A percentile compares a stretch with the other conserved stretches of the same genome.
phyloP scores from a whole-genome alignment of 30 jellyfish, hydroid and myxozoan genomes.

The Aurelia coerulea region DNA sequence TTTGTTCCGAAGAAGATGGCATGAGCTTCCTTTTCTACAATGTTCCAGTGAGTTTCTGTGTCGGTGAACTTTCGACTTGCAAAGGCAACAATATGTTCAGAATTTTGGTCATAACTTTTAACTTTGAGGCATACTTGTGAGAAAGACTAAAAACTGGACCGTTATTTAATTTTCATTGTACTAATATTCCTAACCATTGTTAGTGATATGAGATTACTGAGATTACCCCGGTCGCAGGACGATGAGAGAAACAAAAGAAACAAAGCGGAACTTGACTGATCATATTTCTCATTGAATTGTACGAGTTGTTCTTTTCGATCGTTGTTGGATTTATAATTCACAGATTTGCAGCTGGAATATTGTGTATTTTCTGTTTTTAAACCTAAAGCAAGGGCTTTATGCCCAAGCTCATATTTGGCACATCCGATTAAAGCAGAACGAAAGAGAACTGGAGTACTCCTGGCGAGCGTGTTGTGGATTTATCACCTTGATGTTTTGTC shows the following conservation, averaged over 20 bases:
- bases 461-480: slow-evolving; percentile 9
- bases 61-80: slow-evolving; percentile 8
- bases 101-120: no score
- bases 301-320: not conserved
- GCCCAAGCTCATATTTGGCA: slow-evolving; percentile 41
- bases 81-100: slow-evolving; percentile 15
- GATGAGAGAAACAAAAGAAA: not conserved
- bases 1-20: slow-evolving; percentile 1
- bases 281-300: not conserved
- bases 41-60: slow-evolving; percentile 1
- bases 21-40: slow-evolving; percentile 2
- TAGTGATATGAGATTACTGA: not conserved
- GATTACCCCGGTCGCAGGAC: not conserved
- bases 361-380: not conserved
- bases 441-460: not conserved
- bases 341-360: not conserved
- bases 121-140: slow-evolving; percentile 10
- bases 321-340: not conserved
- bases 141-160: slow-evolving; percentile 31
- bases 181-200: not conserved
- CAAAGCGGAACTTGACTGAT: no score
- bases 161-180: not conserved
- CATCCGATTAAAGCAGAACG: slow-evolving; percentile 21
- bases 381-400: slow-evolving; percentile 22
- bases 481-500: not conserved